phyloP scores from a whole-genome alignment of 2,797 vertebrate species.

The Cirrhinus molitorella region DNA sequence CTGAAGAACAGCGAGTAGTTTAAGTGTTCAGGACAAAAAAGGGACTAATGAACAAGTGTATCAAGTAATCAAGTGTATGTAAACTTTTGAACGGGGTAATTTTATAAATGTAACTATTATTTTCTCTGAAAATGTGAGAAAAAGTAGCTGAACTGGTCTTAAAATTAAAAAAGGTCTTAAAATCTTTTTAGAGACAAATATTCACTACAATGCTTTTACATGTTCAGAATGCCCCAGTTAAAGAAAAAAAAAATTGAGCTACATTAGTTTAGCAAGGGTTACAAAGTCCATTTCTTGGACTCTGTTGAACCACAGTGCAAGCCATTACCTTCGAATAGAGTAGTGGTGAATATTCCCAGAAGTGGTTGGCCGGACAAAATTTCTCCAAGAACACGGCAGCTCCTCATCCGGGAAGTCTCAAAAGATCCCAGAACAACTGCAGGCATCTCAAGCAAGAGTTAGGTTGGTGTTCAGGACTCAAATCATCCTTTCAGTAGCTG shows the following conservation, averaged over 20 bases:
- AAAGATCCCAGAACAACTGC: conserved; percentile 3
- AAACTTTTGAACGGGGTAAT: too few relatives aligned
- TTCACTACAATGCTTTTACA: neutral
- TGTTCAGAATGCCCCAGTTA: neutral
- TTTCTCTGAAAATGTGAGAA: neutral
- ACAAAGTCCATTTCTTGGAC: neutral
- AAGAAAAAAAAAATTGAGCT: neutral
- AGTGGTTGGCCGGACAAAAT: conserved; percentile 17
- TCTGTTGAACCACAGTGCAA: conserved; percentile 19
- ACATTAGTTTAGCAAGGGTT: neutral
- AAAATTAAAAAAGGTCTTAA: neutral
- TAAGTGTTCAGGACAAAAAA: too few relatives aligned
- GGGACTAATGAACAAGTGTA: too few relatives aligned
- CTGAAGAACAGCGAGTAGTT: too few relatives aligned
- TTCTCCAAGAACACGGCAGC: neutral
- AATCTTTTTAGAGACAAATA: neutral
- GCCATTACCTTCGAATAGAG: conserved; percentile 12
- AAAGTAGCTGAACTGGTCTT: neutral
- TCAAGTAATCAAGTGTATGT: too few relatives aligned
- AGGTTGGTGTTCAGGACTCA: neutral
- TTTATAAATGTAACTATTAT: too few relatives aligned
- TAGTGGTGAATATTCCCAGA: conserved; percentile 21
- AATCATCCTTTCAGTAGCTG: neutral
- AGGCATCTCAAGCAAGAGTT: conserved; percentile 6
- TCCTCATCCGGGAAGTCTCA: conserved; percentile 10